Percentiles rank a stretch among this genome's conserved stretches.
These are phyloP conservation scores for Nasonia longicornis DNA, from an alignment of 1,140 invertebrate species.

Conservation along the genomic window DNA sequence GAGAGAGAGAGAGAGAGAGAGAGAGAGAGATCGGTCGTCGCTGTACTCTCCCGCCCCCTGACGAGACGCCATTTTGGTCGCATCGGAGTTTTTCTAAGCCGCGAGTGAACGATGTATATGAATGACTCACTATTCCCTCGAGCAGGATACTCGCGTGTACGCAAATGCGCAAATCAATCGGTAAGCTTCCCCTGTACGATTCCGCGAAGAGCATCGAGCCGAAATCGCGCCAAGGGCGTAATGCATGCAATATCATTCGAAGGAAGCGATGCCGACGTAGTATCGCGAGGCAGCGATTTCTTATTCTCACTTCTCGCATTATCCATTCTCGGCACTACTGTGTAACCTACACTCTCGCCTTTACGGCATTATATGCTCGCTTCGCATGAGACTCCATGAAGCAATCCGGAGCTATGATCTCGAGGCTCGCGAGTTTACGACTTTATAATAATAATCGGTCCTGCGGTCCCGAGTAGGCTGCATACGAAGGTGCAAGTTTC, in stretches of 20 bases:
- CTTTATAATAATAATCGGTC: constrained; percentile 3
- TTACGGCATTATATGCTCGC: neutral
- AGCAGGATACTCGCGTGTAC: too few relatives aligned
- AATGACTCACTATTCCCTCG: too few relatives aligned
- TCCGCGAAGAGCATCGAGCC: neutral
- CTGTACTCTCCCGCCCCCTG: constrained; percentile 8
- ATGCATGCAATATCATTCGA: neutral
- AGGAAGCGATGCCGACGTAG: neutral
- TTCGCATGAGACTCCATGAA: constrained; percentile 13
- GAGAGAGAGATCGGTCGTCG: neutral
- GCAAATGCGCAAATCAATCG: too few relatives aligned
- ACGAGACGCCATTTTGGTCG: constrained; percentile 7
- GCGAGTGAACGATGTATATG: too few relatives aligned
- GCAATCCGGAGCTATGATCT: constrained; percentile 10
- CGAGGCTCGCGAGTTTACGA: neutral
- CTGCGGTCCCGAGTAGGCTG: neutral
- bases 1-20: neutral
- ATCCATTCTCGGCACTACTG: neutral
- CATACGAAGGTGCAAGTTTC: neutral
- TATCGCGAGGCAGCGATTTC: neutral
- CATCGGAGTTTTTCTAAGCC: neutral
- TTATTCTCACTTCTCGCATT: constrained; percentile 16
- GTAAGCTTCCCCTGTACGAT: neutral
- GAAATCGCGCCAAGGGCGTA: neutral
- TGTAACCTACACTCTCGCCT: neutral